These are phyloP conservation scores for Proctacanthus coquilletti DNA, from an alignment of 1,140 invertebrate genomes.

Conservation along the genomic window DNA sequence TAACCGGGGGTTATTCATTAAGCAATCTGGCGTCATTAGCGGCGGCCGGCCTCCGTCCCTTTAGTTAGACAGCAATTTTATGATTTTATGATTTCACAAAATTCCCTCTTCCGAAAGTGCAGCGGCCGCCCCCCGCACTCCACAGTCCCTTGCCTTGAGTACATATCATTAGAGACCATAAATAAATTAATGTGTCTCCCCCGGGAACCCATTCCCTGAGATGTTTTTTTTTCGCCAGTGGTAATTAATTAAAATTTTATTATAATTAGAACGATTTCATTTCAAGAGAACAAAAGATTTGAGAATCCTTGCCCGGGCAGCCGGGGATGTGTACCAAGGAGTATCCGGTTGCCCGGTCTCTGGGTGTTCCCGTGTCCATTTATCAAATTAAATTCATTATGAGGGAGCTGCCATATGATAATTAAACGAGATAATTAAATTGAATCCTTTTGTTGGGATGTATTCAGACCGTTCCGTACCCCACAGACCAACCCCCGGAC, in stretches of 20 bases:
- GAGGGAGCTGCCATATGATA: not conserved
- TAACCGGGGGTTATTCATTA: not conserved
- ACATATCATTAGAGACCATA: not conserved
- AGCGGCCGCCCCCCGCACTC: not conserved
- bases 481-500: too few relatives aligned
- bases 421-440: constrained; percentile 2
- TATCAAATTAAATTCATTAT: constrained; percentile 21
- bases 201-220: not conserved
- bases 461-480: too few relatives aligned
- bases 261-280: not conserved
- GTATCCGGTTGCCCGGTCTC: too few relatives aligned
- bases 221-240: not conserved
- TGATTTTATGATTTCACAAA: too few relatives aligned
- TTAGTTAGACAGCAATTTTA: too few relatives aligned
- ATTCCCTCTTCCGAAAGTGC: too few relatives aligned
- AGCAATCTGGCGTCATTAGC: not conserved
- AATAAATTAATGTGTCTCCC: not conserved
- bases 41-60: not conserved
- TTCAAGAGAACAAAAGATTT: too few relatives aligned
- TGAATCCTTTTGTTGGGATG: constrained; percentile 3
- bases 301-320: too few relatives aligned
- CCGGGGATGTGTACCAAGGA: too few relatives aligned
- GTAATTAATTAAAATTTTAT: constrained; percentile 3
- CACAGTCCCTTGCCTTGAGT: not conserved
- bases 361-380: constrained; percentile 14